phyloP scores from a whole-genome alignment of 2,797 vertebrate genomes.

The Coccyzus lansbergi region DNA sequence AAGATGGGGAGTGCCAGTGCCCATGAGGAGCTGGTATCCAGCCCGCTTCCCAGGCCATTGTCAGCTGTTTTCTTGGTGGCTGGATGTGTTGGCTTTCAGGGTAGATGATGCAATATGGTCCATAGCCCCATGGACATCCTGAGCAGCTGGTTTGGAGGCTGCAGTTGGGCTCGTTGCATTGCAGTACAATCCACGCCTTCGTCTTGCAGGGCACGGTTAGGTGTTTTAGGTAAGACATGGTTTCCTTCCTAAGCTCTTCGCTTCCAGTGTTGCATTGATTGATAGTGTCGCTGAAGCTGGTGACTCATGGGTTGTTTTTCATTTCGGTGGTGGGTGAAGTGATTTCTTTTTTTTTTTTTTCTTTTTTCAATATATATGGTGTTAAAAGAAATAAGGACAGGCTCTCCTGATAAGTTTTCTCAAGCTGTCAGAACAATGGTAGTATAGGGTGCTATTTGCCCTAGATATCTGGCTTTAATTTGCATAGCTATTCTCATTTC shows the following conservation, averaged over 20 bases:
- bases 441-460: slow-evolving; percentile 59
- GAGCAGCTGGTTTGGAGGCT: not conserved
- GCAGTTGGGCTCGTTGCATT: not conserved
- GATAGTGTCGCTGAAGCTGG: slow-evolving; percentile 6
- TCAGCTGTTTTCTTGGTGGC: fast-evolving
- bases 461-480: slow-evolving; percentile 70
- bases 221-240: slow-evolving; percentile 25
- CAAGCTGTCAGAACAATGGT: slow-evolving; percentile 61
- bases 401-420: slow-evolving; percentile 55
- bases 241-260: not conserved
- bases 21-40: not conserved
- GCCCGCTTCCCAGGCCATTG: fast-evolving
- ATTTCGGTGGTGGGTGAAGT: slow-evolving; percentile 47
- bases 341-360: not conserved
- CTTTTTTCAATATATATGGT: not conserved
- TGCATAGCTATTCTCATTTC: slow-evolving; percentile 67
- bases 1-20: not conserved
- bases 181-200: not conserved
- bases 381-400: slow-evolving; percentile 61
- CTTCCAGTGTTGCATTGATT: slow-evolving; percentile 35
- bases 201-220: not conserved
- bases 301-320: slow-evolving; percentile 57
- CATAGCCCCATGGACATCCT: not conserved
- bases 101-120: fast-evolving
- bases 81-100: not conserved